phyloP scores from a whole-genome alignment of 2,888 invertebrate species.

The Hemaris fuciformis region DNA sequence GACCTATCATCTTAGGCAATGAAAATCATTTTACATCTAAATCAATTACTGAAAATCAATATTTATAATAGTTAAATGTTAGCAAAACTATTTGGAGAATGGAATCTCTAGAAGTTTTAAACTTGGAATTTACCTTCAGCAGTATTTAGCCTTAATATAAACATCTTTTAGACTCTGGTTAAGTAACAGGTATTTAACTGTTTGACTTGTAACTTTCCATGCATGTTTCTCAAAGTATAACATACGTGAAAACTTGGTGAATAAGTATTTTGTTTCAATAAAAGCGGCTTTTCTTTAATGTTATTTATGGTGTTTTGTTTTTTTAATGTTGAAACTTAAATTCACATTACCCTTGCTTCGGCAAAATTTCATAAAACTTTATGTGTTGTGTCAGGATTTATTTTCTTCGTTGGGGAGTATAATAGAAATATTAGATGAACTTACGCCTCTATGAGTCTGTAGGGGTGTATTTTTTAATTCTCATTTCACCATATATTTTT shows the following conservation, averaged over 20 bases:
- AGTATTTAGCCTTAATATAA: not conserved
- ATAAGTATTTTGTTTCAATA: not conserved
- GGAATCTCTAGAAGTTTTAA: not conserved
- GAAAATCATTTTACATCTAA: too few relatives aligned
- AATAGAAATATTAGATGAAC: too few relatives aligned
- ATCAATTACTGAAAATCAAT: not conserved
- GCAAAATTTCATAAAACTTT: not conserved
- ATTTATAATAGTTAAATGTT: not conserved
- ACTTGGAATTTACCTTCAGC: not conserved
- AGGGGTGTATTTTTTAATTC: too few relatives aligned
- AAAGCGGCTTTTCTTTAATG: not conserved
- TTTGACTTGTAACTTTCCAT: conserved; percentile 26
- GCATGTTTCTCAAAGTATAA: conserved; percentile 21
- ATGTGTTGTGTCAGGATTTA: not conserved
- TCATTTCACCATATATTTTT: too few relatives aligned
- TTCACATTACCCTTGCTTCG: not conserved
- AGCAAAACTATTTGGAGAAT: not conserved
- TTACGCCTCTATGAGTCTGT: too few relatives aligned
- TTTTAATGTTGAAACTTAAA: not conserved
- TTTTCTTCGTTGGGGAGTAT: too few relatives aligned
- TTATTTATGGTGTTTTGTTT: conserved; percentile 3
- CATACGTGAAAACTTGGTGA: conserved; percentile 43
- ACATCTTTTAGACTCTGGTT: not conserved
- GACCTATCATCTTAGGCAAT: too few relatives aligned
- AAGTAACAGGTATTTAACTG: conserved; percentile 16